Conservation (phyloP, 2,888 invertebrate genomes). For the Barypeithes pellucidus region DNA sequence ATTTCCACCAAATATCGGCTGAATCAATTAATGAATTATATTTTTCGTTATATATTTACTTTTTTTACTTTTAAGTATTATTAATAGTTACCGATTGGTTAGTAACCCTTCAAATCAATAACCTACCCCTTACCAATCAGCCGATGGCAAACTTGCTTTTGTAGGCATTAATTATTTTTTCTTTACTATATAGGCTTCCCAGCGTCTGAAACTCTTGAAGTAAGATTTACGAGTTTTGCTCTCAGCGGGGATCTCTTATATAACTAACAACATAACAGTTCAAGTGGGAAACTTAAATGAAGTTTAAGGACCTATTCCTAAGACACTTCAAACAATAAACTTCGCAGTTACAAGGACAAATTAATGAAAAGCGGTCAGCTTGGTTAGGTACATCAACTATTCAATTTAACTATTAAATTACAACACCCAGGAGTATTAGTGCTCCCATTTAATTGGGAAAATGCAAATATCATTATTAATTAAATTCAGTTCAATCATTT, state of each 20-base stretch:
- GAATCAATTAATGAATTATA: too few relatives aligned
- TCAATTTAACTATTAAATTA: slow-evolving; percentile 24
- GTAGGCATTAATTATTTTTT: slow-evolving; percentile 8
- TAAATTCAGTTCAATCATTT: background rate
- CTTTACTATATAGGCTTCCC: background rate
- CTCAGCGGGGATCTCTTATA: slow-evolving; percentile 38
- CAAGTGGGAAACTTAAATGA: slow-evolving; percentile 51
- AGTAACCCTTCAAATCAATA: background rate
- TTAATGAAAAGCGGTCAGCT: slow-evolving; percentile 43
- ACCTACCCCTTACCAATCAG: background rate
- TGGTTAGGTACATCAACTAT: slow-evolving; percentile 28
- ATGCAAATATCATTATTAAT: slow-evolving; percentile 1
- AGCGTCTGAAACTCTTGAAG: slow-evolving; percentile 29
- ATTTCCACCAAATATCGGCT: too few relatives aligned
- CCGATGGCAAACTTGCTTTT: background rate
- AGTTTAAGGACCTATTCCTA: slow-evolving; percentile 48
- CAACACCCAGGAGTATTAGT: slow-evolving; percentile 2
- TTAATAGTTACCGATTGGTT: background rate
- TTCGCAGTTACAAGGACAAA: slow-evolving; percentile 46
- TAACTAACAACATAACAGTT: slow-evolving; percentile 52
- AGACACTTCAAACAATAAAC: slow-evolving; percentile 43
- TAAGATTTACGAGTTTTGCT: slow-evolving; percentile 38
- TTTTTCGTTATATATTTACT: too few relatives aligned
- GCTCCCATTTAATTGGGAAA: background rate
- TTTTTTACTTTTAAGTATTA: background rate